A percentile compares a stretch with the other conserved stretches of the same genome.
These are phyloP conservation scores for Cotesia chilonis DNA, from an alignment of 1,140 invertebrate species.

Conservation along the genomic window DNA sequence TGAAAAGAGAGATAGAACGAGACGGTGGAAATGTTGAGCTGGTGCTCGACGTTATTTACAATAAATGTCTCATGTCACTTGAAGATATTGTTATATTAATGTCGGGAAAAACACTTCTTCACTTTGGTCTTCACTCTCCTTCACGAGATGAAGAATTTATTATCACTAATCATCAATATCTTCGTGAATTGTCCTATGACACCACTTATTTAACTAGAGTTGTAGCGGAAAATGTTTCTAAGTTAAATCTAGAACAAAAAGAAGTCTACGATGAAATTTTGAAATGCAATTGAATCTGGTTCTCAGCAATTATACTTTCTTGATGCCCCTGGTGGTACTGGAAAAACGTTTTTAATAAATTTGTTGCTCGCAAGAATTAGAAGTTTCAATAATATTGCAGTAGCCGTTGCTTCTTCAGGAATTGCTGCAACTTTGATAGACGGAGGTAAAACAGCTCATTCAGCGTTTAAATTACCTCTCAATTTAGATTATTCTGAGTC, in stretches of 20 bases:
- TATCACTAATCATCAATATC: conserved; percentile 13
- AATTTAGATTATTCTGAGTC: conserved; percentile 43
- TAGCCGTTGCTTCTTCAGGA: conserved; percentile 48
- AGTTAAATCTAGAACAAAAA: too few relatives aligned
- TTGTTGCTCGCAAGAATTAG: too few relatives aligned
- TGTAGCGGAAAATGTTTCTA: too few relatives aligned
- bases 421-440: conserved; percentile 50
- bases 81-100: conserved; percentile 19
- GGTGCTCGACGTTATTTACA: conserved; percentile 11
- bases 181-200: background rate
- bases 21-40: background rate
- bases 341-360: too few relatives aligned
- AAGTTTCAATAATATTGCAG: too few relatives aligned
- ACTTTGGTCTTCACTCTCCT: background rate
- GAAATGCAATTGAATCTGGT: too few relatives aligned
- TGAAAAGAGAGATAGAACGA: background rate
- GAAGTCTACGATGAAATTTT: too few relatives aligned
- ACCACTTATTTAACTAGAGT: background rate
- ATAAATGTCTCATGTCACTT: conserved; percentile 2
- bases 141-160: background rate
- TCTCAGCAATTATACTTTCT: too few relatives aligned
- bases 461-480: conserved; percentile 46
- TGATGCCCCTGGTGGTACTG: too few relatives aligned
- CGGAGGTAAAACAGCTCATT: too few relatives aligned
- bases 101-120: conserved; percentile 13